Evolutionary conservation across 2,888 invertebrate species (phyloP).

Genomic region (Microctonus aethiopoides): DNA sequence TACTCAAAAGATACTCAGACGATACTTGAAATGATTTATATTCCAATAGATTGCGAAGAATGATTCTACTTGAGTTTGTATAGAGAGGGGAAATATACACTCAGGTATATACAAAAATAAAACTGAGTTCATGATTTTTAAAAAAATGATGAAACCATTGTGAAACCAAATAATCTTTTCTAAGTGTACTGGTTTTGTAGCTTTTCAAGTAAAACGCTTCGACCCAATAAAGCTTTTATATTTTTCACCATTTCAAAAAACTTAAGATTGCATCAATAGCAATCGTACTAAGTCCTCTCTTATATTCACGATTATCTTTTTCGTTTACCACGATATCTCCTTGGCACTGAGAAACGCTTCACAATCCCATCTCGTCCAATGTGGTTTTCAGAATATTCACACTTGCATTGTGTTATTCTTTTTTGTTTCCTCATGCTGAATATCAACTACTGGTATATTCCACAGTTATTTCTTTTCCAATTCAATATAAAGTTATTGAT

Average conservation of each 20-base stretch:
- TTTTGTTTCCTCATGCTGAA: too few species aligned
- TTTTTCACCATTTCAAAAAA: not conserved
- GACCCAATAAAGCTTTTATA: conserved; percentile 1
- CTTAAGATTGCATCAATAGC: conserved; percentile 2
- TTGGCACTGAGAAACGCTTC: not conserved
- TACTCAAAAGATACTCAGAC: not conserved
- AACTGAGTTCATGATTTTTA: not conserved
- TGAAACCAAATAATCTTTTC: not conserved
- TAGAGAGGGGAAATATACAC: not conserved
- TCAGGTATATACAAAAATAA: not conserved
- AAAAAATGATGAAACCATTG: not conserved
- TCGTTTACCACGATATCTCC: not conserved
- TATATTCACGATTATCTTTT: conserved; percentile 4
- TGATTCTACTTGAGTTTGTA: not conserved
- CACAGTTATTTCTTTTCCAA: not conserved
- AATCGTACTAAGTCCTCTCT: not conserved
- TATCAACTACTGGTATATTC: not conserved
- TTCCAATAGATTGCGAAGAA: not conserved
- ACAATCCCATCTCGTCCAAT: not conserved
- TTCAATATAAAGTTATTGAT: not conserved
- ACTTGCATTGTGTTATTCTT: not conserved
- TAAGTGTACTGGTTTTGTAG: not conserved
- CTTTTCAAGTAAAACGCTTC: not conserved
- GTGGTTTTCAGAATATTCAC: not conserved
- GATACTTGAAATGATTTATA: not conserved